These are phyloP conservation scores for Flexamia atlantica DNA, from an alignment of 2,888 invertebrate genomes.

Conservation along the genomic window DNA sequence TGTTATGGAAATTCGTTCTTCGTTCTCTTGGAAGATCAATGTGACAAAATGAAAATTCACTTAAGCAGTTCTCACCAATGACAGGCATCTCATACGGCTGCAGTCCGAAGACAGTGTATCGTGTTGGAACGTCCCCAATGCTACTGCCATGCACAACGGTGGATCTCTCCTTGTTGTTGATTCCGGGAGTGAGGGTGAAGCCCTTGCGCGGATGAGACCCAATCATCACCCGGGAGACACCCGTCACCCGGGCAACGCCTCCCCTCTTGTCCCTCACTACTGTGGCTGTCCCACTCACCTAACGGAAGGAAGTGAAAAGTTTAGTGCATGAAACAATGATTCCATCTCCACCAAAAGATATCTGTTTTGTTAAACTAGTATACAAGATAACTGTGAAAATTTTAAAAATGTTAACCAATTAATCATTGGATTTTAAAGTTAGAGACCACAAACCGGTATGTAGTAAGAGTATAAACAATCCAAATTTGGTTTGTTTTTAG, in stretches of 20 bases:
- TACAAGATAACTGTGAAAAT: too few species aligned
- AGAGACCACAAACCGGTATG: too few species aligned
- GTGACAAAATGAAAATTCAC: too few species aligned
- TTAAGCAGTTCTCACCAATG: slow-evolving; percentile 81
- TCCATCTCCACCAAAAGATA: too few species aligned
- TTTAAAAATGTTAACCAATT: too few species aligned
- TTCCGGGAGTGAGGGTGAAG: slow-evolving; percentile 81
- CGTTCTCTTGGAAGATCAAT: too few species aligned
- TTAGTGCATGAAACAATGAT: background rate
- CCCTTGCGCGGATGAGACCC: slow-evolving; percentile 78
- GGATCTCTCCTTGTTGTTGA: slow-evolving; percentile 80
- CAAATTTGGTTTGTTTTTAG: too few species aligned
- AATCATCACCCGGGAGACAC: slow-evolving; percentile 79
- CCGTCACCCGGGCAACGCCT: slow-evolving; percentile 77
- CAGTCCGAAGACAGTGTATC: slow-evolving; percentile 82
- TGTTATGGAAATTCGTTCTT: too few species aligned
- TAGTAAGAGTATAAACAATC: too few species aligned
- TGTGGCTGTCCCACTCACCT: slow-evolving; percentile 79
- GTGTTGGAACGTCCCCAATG: slow-evolving; percentile 82
- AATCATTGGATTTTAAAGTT: too few species aligned
- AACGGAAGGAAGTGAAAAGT: slow-evolving; percentile 67
- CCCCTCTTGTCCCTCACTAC: slow-evolving; percentile 76
- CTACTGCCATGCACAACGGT: slow-evolving; percentile 80
- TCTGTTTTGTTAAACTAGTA: too few species aligned
- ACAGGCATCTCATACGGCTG: slow-evolving; percentile 84